Percentiles rank a stretch among this genome's conserved stretches.
These are phyloP conservation scores for Heterohyrax brucei DNA, from an alignment of 2,797 vertebrate species.

Conservation along the genomic window DNA sequence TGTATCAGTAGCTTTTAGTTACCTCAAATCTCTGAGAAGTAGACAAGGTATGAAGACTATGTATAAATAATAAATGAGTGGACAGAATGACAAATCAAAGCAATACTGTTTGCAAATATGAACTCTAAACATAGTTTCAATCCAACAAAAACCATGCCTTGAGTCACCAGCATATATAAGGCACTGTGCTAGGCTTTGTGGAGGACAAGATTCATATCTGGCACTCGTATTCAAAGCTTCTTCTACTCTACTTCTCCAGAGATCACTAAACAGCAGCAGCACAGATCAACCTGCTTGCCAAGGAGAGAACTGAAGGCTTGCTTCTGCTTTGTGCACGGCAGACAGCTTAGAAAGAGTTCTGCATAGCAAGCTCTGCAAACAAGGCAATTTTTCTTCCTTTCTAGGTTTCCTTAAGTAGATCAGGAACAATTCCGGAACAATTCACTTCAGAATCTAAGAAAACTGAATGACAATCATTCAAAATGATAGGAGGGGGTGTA, in stretches of 20 bases:
- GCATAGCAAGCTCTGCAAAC: not conserved
- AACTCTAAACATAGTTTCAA: slow-evolving; percentile 54
- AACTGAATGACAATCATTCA: not conserved
- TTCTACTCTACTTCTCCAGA: not conserved
- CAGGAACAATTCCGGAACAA: slow-evolving; percentile 53
- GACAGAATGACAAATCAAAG: slow-evolving; percentile 74
- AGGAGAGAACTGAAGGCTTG: slow-evolving; percentile 58
- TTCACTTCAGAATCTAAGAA: slow-evolving; percentile 23
- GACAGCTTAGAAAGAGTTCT: not conserved
- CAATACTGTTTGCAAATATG: slow-evolving; percentile 53
- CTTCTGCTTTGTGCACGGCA: slow-evolving; percentile 21
- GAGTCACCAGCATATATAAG: not conserved
- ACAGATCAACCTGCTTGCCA: slow-evolving; percentile 63
- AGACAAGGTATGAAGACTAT: slow-evolving; percentile 64
- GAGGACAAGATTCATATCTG: slow-evolving; percentile 3
- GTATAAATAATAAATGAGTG: slow-evolving; percentile 74
- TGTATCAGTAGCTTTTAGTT: slow-evolving; percentile 60
- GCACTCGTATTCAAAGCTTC: not conserved
- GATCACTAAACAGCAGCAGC: not conserved
- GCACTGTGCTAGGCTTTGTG: not conserved
- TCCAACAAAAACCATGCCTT: slow-evolving; percentile 56
- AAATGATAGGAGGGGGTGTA: not conserved
- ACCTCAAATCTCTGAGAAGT: slow-evolving; percentile 58
- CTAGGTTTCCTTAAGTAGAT: slow-evolving; percentile 65
- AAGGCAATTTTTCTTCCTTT: slow-evolving; percentile 30